Base-by-base conservation (phyloP, 2,113 vertebrate genomes). In the Mohoua ochrocephala region DNA sequence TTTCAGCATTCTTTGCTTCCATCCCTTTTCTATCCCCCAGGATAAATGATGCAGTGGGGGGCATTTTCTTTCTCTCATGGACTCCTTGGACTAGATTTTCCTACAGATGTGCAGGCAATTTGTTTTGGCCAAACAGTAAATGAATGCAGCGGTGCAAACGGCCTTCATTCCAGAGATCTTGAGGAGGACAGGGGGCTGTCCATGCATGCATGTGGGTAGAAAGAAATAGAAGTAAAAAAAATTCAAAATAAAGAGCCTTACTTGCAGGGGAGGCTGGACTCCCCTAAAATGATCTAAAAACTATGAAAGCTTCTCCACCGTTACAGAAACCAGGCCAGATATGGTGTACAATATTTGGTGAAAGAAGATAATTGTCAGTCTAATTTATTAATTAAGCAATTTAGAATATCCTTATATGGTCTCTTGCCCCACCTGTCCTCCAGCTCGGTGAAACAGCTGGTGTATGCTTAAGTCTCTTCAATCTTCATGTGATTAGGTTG, bases 21-120 rank as follows among this genome's bases (percentile, higher is more conserved):
- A n/a, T 75, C 60, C 35, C 11, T 78, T 84, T 92, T 82, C 88
- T 13, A n/a, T 49, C 61, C 41, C 31, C 31, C 2, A 4, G 65
- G 65, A 87, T 80, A 94, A 89, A 92, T 42, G 37, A 93, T 75
- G 64, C 31, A 56, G 10, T 35, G n/a, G 37, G 61, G 11, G 33
- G 3, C 22, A 45, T 84, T 91, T 85, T 74, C 33, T 84, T 26
- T 71, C 69, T 84, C 13, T 53, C 24, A 15, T 13, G 35, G 45
- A 76, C 37, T 60, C 17, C 45, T 95, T 75, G 47, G 64, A 82
- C 68, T 86, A 91, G 64, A 61, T 95, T 92, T 93, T 91, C 78
- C 78, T 91, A 53, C 70, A 89, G 79, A 76, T 33, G 22, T 65
- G 28, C 13, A 76, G 69, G 77, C 56, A 93, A 33, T 67, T 87